These are phyloP conservation scores for Cassiopea xamachana DNA, from an alignment of 30 jellyfish, hydroid and myxozoan species.

Conservation along the genomic window DNA sequence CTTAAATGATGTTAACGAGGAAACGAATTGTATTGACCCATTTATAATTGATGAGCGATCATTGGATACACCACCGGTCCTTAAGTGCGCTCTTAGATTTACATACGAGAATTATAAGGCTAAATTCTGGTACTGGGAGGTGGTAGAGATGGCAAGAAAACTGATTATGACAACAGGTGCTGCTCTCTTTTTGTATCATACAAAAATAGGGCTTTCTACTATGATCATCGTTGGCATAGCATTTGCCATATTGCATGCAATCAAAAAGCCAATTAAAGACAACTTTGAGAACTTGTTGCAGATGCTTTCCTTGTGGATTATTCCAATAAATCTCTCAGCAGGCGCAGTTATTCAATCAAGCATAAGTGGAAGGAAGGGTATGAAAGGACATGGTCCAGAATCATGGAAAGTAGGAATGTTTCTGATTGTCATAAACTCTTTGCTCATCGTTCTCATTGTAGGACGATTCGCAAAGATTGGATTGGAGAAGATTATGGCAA, in stretches of 20 bases:
- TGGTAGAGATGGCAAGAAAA: constrained; percentile 26
- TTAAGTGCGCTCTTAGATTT: constrained; percentile 26
- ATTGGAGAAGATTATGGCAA: too few relatives aligned
- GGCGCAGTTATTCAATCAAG: constrained; percentile 10
- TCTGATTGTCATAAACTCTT: too few relatives aligned
- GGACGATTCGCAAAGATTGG: too few relatives aligned
- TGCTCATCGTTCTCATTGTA: too few relatives aligned
- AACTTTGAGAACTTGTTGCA: constrained; percentile 21
- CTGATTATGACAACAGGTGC: constrained; percentile 38
- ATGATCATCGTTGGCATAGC: constrained; percentile 15
- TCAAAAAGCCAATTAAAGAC: constrained; percentile 11
- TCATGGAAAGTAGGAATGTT: too few relatives aligned
- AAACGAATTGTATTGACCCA: too few relatives aligned
- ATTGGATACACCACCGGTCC: background rate
- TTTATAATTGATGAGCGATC: background rate
- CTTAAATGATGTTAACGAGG: too few relatives aligned
- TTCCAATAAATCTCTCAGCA: constrained; percentile 12
- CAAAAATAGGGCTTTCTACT: constrained; percentile 10
- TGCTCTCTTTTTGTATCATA: constrained; percentile 3
- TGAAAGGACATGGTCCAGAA: too few relatives aligned
- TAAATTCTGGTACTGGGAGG: constrained; percentile 45
- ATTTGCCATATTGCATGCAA: constrained; percentile 32
- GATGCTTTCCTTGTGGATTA: constrained; percentile 10
- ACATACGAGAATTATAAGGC: constrained; percentile 25
- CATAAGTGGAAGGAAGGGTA: too few relatives aligned